A percentile compares a stretch with the other conserved stretches of the same genome.
Evolutionary conservation across 1,140 invertebrate species (phyloP).

Genomic region (Drosophila cardini): DNA sequence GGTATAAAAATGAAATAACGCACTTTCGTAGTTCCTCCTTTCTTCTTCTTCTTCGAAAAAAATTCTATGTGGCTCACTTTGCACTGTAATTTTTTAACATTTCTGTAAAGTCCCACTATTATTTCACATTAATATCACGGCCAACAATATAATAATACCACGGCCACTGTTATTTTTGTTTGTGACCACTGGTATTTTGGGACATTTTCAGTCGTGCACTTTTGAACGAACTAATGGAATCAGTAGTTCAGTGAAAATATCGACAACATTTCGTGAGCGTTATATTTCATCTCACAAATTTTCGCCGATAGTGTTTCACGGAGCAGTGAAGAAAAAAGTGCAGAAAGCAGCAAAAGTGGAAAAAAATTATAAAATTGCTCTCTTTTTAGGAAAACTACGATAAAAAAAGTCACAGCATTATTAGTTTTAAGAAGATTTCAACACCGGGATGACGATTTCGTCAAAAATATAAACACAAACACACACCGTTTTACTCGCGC

Average conservation of each 20-base stretch:
- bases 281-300: background rate
- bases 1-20: constrained; percentile 81
- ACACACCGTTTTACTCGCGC: background rate
- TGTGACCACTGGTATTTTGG: no score
- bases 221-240: no score
- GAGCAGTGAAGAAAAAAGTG: constrained; percentile 41
- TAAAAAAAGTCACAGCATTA: constrained; percentile 50
- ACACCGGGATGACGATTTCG: constrained; percentile 32
- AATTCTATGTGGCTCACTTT: no score
- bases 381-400: constrained; percentile 47
- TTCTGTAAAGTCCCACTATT: no score
- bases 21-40: constrained; percentile 68
- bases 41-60: constrained; percentile 43
- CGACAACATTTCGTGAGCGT: constrained; percentile 16
- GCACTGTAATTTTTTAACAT: constrained; percentile 15
- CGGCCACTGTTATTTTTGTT: no score
- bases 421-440: constrained; percentile 61
- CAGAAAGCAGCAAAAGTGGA: constrained; percentile 38
- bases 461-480: constrained; percentile 6
- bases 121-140: no score
- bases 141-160: no score
- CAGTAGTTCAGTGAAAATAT: background rate
- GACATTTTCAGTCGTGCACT: no score
- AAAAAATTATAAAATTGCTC: constrained; percentile 38
- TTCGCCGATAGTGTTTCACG: constrained; percentile 35